phyloP scores from a whole-genome alignment of 2,888 invertebrate genomes.

The Drosophila histrio region DNA sequence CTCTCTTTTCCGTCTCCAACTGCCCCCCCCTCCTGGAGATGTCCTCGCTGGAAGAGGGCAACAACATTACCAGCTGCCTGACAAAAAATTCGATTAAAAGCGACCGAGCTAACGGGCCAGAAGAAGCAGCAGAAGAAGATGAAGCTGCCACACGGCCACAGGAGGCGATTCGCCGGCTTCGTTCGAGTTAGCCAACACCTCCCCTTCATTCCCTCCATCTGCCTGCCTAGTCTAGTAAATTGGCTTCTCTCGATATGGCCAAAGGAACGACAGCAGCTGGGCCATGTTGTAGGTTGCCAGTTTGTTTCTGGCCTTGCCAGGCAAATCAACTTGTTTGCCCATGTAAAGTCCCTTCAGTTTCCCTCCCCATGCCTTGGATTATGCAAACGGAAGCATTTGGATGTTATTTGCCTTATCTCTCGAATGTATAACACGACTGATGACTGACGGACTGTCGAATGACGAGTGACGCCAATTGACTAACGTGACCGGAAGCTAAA shows the following conservation, averaged over 20 bases:
- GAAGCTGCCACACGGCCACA: neutral
- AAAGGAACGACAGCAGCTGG: conserved; percentile 34
- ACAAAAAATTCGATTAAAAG: conserved; percentile 62
- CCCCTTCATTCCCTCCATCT: neutral
- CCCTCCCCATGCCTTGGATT: neutral
- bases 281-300: conserved; percentile 15
- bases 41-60: conserved; percentile 3
- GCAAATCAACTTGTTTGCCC: conserved; percentile 46
- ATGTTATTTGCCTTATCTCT: conserved; percentile 43
- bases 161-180: conserved; percentile 16
- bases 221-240: conserved; percentile 31
- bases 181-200: conserved; percentile 15
- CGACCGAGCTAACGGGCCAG: conserved; percentile 49
- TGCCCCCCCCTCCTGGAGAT: neutral
- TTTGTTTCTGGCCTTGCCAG: neutral
- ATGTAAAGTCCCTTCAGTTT: neutral
- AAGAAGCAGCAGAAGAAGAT: neutral
- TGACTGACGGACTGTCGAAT: conserved; percentile 26
- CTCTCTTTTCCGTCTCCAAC: too few relatives aligned
- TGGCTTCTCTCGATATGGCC: conserved; percentile 57
- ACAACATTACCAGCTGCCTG: conserved; percentile 30
- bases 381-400: conserved; percentile 51
- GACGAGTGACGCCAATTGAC: conserved; percentile 40
- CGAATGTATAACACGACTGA: conserved; percentile 18
- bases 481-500: conserved; percentile 65